These are phyloP conservation scores for Phortica variegata DNA, from an alignment of 1,140 invertebrate genomes.

Conservation along the genomic window DNA sequence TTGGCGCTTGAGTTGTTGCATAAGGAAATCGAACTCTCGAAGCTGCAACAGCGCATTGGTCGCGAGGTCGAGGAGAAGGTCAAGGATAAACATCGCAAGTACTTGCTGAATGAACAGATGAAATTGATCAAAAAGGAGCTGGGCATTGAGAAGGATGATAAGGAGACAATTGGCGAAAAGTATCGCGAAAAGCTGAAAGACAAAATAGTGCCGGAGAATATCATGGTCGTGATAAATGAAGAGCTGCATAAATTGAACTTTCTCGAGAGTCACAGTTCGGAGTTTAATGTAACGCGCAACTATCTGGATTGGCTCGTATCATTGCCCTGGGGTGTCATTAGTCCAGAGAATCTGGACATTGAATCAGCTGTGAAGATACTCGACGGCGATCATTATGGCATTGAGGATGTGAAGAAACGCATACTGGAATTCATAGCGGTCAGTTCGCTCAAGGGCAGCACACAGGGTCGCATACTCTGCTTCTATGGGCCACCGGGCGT, in stretches of 20 bases:
- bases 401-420: conserved; percentile 97
- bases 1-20: conserved; percentile 85
- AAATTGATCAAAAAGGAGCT: conserved; percentile 97
- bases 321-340: conserved; percentile 91
- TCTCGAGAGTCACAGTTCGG: conserved; percentile 97
- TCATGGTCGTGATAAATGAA: conserved; percentile 93
- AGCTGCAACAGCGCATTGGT: conserved; percentile 94
- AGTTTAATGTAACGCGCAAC: conserved; percentile 96
- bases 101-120: conserved; percentile 93
- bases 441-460: conserved; percentile 87
- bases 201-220: conserved; percentile 78
- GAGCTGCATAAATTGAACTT: conserved; percentile 93
- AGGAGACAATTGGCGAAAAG: conserved; percentile 95
- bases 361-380: conserved; percentile 79
- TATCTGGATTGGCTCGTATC: conserved; percentile 96
- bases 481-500: conserved; percentile 97
- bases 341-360: conserved; percentile 86
- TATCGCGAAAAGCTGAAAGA: conserved; percentile 83
- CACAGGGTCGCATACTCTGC: conserved; percentile 96
- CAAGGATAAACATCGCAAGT: conserved; percentile 93
- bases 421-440: conserved; percentile 98
- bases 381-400: conserved; percentile 97
- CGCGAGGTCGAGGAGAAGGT: conserved; percentile 97
- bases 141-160: conserved; percentile 96
- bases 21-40: conserved; percentile 93